Percentiles rank a stretch among this genome's conserved stretches.
phyloP scores from a whole-genome alignment of 2,888 invertebrate genomes.

The Callimorpha dominula region DNA sequence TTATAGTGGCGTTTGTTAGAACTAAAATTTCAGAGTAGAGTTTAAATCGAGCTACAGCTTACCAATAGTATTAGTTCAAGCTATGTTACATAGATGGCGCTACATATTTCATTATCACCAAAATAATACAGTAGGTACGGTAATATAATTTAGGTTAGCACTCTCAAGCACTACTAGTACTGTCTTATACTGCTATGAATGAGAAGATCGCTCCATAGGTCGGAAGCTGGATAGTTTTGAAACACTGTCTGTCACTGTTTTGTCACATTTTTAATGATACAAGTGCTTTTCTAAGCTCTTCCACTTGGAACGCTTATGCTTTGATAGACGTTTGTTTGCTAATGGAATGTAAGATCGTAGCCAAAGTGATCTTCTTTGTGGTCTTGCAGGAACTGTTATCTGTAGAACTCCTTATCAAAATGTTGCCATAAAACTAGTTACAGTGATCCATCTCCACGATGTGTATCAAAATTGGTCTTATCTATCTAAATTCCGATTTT shows the following conservation, averaged over 20 bases:
- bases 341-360: no score
- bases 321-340: neutral
- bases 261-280: neutral
- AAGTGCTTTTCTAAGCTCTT: no score
- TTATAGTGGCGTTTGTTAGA: neutral
- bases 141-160: no score
- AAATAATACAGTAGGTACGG: neutral
- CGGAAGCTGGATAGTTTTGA: neutral
- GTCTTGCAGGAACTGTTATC: neutral
- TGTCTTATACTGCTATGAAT: no score
- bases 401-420: neutral
- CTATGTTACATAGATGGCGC: slow-evolving; percentile 4
- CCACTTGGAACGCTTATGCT: neutral
- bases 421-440: neutral
- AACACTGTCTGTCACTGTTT: no score
- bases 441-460: no score
- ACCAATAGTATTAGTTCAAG: neutral
- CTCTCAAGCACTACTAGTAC: no score
- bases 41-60: neutral
- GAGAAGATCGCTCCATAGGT: no score
- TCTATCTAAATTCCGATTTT: no score
- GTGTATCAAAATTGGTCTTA: no score
- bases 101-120: neutral
- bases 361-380: neutral
- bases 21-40: neutral